Conservation (phyloP, 2,113 vertebrate genomes). For the Cettia cetti region DNA sequence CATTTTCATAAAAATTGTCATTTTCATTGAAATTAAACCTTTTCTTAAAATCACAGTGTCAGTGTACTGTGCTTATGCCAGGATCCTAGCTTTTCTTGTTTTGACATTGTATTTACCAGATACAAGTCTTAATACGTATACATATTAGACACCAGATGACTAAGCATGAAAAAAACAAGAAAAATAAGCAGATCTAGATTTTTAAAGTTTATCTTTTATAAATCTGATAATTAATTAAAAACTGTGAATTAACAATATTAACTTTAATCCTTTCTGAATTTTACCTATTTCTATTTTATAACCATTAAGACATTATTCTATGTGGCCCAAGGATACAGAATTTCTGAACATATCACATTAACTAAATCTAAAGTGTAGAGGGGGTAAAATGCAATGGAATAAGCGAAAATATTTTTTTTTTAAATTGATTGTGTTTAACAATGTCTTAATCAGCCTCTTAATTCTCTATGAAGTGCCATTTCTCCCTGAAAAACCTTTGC, state of each 20-base stretch:
- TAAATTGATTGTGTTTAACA: background rate
- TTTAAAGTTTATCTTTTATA: background rate
- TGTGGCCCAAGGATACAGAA: background rate
- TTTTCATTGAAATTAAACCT: background rate
- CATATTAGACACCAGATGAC: background rate
- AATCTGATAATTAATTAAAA: background rate
- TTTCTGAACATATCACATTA: background rate
- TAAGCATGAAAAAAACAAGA: background rate
- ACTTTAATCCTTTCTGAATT: background rate
- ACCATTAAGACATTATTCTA: background rate
- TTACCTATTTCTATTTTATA: background rate
- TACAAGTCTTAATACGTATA: background rate
- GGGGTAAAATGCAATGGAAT: background rate
- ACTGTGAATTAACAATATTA: background rate
- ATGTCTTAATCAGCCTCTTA: background rate
- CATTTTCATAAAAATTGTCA: background rate
- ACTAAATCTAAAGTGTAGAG: background rate
- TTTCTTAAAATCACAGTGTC: background rate
- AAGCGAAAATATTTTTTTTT: background rate
- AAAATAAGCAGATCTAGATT: background rate
- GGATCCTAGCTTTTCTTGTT: background rate
- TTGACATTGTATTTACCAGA: background rate
- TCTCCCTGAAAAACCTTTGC: background rate
- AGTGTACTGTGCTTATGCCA: background rate
- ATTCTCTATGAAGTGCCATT: background rate